Conservation (phyloP, 2,797 vertebrate species). For the Cyprinodon diabolis region DNA sequence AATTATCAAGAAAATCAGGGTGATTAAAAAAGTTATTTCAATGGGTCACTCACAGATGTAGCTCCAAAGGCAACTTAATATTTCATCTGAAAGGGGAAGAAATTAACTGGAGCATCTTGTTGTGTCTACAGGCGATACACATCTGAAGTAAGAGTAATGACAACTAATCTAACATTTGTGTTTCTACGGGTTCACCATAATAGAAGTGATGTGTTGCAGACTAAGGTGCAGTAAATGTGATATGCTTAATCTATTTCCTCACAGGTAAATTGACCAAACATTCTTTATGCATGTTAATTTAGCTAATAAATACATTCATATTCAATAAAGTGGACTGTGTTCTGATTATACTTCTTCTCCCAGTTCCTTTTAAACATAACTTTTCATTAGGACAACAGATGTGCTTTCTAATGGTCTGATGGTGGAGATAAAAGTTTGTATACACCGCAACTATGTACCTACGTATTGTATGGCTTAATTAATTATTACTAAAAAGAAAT, state of each 20-base stretch:
- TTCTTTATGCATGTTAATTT: not conserved
- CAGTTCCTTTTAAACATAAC: not conserved
- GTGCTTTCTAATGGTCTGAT: too few species aligned
- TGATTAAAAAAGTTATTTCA: slow-evolving; percentile 14
- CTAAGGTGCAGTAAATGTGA: not conserved
- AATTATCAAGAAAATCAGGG: slow-evolving; percentile 34
- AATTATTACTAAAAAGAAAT: not conserved
- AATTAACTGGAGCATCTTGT: not conserved
- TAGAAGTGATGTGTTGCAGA: not conserved
- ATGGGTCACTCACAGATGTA: not conserved
- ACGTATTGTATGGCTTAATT: too few species aligned
- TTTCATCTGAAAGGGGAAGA: not conserved
- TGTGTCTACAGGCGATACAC: slow-evolving; percentile 5
- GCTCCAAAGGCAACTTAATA: not conserved
- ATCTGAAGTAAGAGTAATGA: not conserved
- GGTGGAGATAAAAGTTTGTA: too few species aligned
- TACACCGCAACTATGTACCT: too few species aligned
- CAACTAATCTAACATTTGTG: slow-evolving; percentile 5
- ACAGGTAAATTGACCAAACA: not conserved
- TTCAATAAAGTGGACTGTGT: not conserved
- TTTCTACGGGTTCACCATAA: not conserved
- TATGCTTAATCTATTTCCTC: not conserved
- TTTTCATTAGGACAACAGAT: not conserved
- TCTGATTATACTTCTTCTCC: not conserved
- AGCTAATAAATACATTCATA: not conserved